Conservation (phyloP, 2,888 invertebrate genomes). For the Coremacera marginata region DNA sequence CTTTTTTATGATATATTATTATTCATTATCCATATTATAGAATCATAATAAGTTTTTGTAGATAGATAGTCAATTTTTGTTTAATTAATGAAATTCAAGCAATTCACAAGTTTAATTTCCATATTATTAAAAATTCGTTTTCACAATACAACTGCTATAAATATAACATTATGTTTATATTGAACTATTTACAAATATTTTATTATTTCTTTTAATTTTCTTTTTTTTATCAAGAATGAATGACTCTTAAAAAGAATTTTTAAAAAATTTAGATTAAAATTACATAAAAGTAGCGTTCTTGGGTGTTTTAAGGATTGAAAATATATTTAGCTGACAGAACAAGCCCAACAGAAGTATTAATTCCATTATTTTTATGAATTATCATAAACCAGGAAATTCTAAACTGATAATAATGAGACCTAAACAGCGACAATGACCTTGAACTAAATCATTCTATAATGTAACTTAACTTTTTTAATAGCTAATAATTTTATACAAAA, state of each 20-base stretch:
- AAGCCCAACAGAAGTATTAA: too few relatives aligned
- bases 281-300: too few relatives aligned
- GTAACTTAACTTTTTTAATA: too few relatives aligned
- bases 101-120: slow-evolving; percentile 5
- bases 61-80: slow-evolving; percentile 47
- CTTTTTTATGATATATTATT: not conserved
- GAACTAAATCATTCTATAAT: too few relatives aligned
- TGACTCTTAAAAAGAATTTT: not conserved
- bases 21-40: not conserved
- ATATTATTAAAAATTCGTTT: slow-evolving; percentile 17
- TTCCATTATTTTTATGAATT: too few relatives aligned
- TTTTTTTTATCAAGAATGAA: not conserved
- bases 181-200: not conserved
- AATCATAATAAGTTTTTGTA: slow-evolving; percentile 40
- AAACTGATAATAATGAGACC: too few relatives aligned
- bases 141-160: not conserved
- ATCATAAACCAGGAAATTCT: too few relatives aligned
- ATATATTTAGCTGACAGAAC: too few relatives aligned
- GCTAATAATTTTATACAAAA: too few relatives aligned
- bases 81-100: slow-evolving; percentile 37
- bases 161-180: not conserved
- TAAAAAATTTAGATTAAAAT: too few relatives aligned
- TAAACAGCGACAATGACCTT: too few relatives aligned
- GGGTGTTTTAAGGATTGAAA: too few relatives aligned
- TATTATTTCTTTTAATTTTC: not conserved